Evolutionary conservation across 2,888 invertebrate genomes (phyloP), one percentile per base, ranked within the genome.

Genomic region (Choristoneura rosaceana): DNA sequence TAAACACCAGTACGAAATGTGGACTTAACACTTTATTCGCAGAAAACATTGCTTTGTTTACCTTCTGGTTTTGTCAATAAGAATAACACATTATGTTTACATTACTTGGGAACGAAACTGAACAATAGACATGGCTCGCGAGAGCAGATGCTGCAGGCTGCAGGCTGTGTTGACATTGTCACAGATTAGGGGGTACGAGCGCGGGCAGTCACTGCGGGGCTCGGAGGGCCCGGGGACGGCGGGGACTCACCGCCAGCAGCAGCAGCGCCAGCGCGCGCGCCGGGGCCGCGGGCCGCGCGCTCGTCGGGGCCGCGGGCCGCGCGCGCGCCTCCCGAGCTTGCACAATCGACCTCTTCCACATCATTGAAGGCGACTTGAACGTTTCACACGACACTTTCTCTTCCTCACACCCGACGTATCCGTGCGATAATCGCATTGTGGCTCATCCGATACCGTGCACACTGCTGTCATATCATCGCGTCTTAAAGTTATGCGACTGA

Each of bases 281-380:
- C 58, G 52, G 52, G 52, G 52, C 50, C 50, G 50, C 50, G 15
- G 70, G 67, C 63, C 34, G 34, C 34, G 2, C 34, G 34, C n/a
- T n/a, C n/a, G n/a, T n/a, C n/a, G 34, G 47, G 47, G 47, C 47
- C 47, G n/a, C 52, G 52, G 70, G 67, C 63, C 74, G 82, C 80
- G 80, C 84, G 83, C 78, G 81, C 81, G 79, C 82, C 77, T 75
- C 79, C 82, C 80, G 83, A 81, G 85, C 90, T 93, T 93, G 93
- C 93, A 91, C 93, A 93, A 93, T 90, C 90, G 90, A 89, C 92
- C 91, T 92, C 92, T 91, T 93, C 93, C 93, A 93, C 93, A 92
- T 93, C 92, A 93, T 89, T 90, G 92, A 91, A 92, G 92, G 91
- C 89, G 83, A 92, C 87, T 89, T 89, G 87, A 82, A 81, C 90